Base-by-base conservation (phyloP, 2,797 vertebrate species). In the Siniperca obscura region DNA sequence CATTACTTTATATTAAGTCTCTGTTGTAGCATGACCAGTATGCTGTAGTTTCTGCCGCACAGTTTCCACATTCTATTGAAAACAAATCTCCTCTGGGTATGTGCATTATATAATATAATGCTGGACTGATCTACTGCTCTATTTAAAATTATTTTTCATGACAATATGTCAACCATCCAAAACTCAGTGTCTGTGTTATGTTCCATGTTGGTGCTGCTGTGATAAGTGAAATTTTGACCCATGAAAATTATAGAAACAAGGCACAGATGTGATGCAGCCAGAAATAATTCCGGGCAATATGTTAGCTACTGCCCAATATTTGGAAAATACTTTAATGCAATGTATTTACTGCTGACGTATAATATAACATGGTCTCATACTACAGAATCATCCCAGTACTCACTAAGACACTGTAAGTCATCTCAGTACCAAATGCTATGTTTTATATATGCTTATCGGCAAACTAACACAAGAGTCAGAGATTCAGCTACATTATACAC, bases 211-310 rank as follows among this genome's bases (percentile, higher is more conserved):
- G 55, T 21, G 38, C 30, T 22, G 17, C 56, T 55, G 48, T 53
- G 57, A 69, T 36, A 50, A 21, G 3, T 7, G 22, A 44, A 2
- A 60, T 74, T 44, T 56, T 53, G 52, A 69, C 14, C 40, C 19
- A 16, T 67, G 61, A 73, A 65, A 78, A 78, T 56, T 0, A 42
- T 73, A 34, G 53, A 74, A 77, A 66, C 27, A 66, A 25, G 25
- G 9, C 56, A 76, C 78, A 77, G 69, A 77, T 86, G 70, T 75
- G 74, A 52, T 65, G 27, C 71, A 65, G 52, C 38, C 65, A 62
- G 57, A 46, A 74, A 67, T 66, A 52, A 70, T 76, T 70, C 22
- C 50, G 40, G 48, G 44, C 55, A 75, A 70, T 60, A 72, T 73
- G 70, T 56, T 66, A 36, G 36, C 22, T 44, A 21, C 34, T 62